These are phyloP conservation scores for Myrmecobius fasciatus DNA, from an alignment of 2,113 vertebrate species.

Conservation along the genomic window DNA sequence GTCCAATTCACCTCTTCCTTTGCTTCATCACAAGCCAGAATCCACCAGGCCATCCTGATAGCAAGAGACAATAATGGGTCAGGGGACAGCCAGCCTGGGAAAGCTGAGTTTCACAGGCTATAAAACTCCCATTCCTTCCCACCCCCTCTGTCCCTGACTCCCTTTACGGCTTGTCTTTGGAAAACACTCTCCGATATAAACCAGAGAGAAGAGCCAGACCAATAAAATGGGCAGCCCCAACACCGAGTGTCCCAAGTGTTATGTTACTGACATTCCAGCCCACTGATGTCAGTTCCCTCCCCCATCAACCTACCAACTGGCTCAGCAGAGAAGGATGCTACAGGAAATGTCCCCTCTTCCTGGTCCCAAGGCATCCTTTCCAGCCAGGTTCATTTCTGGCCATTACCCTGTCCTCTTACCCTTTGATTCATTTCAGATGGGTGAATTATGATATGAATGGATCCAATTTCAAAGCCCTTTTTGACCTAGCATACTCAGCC, in stretches of 20 bases:
- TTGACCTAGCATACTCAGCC: not conserved
- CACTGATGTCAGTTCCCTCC: slow-evolving; percentile 53
- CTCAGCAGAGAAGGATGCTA: slow-evolving; percentile 41
- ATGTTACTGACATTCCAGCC: slow-evolving; percentile 75
- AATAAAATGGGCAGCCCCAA: slow-evolving; percentile 77
- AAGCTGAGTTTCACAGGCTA: slow-evolving; percentile 76
- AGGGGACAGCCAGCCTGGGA: slow-evolving; percentile 77
- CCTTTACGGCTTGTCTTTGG: slow-evolving; percentile 80
- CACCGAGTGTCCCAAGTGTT: slow-evolving; percentile 57
- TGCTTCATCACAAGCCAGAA: not conserved
- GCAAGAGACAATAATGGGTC: slow-evolving; percentile 63
- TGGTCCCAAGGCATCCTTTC: slow-evolving; percentile 61
- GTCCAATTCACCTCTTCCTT: not conserved
- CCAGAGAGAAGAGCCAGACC: slow-evolving; percentile 72
- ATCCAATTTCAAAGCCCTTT: slow-evolving; percentile 72
- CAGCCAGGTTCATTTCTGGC: slow-evolving; percentile 28
- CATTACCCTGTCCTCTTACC: not conserved
- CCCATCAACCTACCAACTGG: slow-evolving; percentile 49
- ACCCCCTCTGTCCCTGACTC: slow-evolving; percentile 67
- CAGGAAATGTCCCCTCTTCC: slow-evolving; percentile 48
- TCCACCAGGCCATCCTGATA: slow-evolving; percentile 44
- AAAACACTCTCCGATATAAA: slow-evolving; percentile 80
- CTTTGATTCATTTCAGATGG: slow-evolving; percentile 61
- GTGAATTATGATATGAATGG: slow-evolving; percentile 53
- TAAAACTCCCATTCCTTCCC: slow-evolving; percentile 80